Evolutionary conservation across 2,113 vertebrate species (phyloP).

Genomic region (Bos indicus): DNA sequence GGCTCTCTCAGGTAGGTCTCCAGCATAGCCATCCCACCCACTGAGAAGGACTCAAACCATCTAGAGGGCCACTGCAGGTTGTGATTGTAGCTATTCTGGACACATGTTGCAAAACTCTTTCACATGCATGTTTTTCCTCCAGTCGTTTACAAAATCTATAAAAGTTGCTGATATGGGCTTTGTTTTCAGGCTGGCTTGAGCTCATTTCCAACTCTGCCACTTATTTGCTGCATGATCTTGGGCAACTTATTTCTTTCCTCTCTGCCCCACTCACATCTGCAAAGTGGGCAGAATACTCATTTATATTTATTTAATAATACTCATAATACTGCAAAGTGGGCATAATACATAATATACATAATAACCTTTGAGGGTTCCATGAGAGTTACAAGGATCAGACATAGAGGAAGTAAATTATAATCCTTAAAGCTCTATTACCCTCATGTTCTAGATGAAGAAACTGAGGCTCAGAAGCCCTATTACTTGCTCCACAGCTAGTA

Average conservation of each 20-base stretch:
- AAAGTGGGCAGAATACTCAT: background rate
- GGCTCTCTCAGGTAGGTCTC: background rate
- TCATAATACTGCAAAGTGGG: background rate
- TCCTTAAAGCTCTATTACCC: background rate
- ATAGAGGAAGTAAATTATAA: background rate
- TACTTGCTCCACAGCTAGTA: background rate
- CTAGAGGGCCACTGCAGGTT: background rate
- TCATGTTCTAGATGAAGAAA: conserved; percentile 1
- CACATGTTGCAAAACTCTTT: background rate
- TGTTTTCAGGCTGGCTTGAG: background rate
- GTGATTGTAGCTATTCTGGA: background rate
- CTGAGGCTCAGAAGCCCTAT: background rate
- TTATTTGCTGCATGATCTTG: background rate
- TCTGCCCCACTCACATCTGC: background rate
- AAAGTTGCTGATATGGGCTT: background rate
- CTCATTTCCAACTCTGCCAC: background rate
- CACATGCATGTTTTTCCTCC: background rate
- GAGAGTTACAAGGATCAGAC: background rate
- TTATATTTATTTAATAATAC: background rate
- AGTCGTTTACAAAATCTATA: background rate
- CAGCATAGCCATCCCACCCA: background rate
- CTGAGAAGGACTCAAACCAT: background rate
- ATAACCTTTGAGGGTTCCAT: background rate
- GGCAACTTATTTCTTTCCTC: background rate
- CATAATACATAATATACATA: background rate